Base-by-base conservation (phyloP, 2,113 vertebrate species). In the Clarias batrachus region DNA sequence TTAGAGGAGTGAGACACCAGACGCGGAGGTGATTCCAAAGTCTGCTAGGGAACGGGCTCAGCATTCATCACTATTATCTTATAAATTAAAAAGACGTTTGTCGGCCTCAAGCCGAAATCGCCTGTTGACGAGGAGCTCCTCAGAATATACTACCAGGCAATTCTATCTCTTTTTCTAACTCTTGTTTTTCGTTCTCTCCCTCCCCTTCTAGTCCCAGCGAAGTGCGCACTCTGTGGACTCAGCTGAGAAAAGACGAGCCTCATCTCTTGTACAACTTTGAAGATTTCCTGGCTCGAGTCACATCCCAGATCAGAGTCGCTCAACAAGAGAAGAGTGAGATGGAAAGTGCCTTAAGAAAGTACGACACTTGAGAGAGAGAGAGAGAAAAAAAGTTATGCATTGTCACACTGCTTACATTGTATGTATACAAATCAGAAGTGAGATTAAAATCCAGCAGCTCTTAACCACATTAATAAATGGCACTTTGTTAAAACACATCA, bases 231-330 rank as follows among this genome's bases (percentile, higher is more conserved):
- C 96, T 99, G 25, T 98, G 97, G 97, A 89, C 95, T 16, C 95
- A 95, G 86, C 93, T 99, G 82, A 94, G 93, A 82, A 96, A 95
- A 86, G 96, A 96, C 0, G 95, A 98, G 74, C 96, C 97, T 82
- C 93, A 95, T 83, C 94, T 99, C 14, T 93, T 98, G 89, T 94
- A 95, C 85, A 95, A 87, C 91, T 99, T 99, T 71, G 97, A 99
- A 92, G 97, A 97, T 66, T 95, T 99, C 88, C 91, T 99, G 88
- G 87, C 95, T 76, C 93, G 95, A 84, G 94, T 98, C 86, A 96
- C 96, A 71, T 93, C 93, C 23, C 97, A 97, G 91, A 97, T 99
- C 76, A 97, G 96, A 83, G 96, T 97, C 84, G 97, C 96, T 65
- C 95, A 96, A 4, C 93, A 97, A 88, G 97, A 99, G 86, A 98